A percentile compares a stretch with the other conserved stretches of the same genome.
These are phyloP conservation scores for Strigops habroptila DNA, from an alignment of 2,113 vertebrate genomes.

Conservation along the genomic window DNA sequence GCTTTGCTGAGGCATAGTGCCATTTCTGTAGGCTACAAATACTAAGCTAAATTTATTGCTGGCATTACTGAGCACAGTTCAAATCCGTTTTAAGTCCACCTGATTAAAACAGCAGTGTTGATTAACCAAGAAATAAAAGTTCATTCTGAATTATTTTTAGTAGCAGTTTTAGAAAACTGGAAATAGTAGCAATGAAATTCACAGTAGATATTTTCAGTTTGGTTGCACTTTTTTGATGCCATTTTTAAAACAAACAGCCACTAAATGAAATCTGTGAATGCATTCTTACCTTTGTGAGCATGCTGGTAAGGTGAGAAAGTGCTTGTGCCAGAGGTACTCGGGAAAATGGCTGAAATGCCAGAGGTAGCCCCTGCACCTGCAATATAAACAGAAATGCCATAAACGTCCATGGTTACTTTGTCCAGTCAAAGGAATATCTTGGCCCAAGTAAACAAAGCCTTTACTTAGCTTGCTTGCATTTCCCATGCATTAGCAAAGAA, in stretches of 20 bases:
- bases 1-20: neutral
- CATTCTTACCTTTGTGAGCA: slow-evolving; percentile 84
- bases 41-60: slow-evolving; percentile 13
- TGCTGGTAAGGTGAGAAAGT: slow-evolving; percentile 85
- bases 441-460: neutral
- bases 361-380: slow-evolving; percentile 77
- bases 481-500: neutral
- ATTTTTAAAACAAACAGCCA: neutral
- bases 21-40: neutral
- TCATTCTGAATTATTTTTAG: neutral
- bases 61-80: neutral
- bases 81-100: neutral
- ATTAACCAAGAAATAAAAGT: neutral
- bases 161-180: neutral
- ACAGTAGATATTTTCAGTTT: neutral
- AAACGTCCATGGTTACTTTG: neutral
- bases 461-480: neutral
- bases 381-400: slow-evolving; percentile 15
- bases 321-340: slow-evolving; percentile 79
- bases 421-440: neutral
- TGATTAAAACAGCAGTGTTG: neutral
- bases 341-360: slow-evolving; percentile 71
- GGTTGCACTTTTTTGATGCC: neutral
- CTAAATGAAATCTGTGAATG: neutral
- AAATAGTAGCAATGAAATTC: neutral